Base-by-base conservation (phyloP, 1,140 invertebrate genomes). In the Lasaia peninsularis region DNA sequence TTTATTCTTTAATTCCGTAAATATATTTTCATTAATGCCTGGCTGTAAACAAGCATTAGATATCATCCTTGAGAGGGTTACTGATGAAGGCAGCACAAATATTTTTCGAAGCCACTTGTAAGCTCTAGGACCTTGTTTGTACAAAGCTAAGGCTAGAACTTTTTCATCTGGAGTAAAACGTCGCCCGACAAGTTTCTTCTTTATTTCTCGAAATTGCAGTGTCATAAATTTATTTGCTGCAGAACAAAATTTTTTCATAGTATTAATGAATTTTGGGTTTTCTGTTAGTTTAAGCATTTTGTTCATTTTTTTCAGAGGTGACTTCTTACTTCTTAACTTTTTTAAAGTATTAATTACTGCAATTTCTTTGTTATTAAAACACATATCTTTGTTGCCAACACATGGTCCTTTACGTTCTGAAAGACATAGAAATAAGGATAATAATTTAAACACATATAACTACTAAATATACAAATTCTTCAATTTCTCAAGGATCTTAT, bases 121-220 rank as follows among this genome's bases (percentile, higher is more conserved):
- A 8, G 52, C 31, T 54, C 49, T 53, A 10, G 60, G 64, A 5
- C 64, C 40, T 20, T 55, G 57, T 14, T 66, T 66, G 31, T 57
- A 60, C 2, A 62, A 14, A 32, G 37, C 9, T 33, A 62, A 49
- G 8, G 53, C 56, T 20, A 66, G 49, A 14, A 62, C 31, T 53
- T 66, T 62, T 34, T 66, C 64, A 10, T 52, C 40, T 6, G 44
- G 21, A 10, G 48, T 60, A 55, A 63, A 67, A 54, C 65, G 18
- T 9, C 60, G 21, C 9, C 60, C 60, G 12, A 57, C 44, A 54
- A 54, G 56, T 54, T 49, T 33, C 18, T 66, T 66, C n/a, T 48
- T 33, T 32, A 48, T 50, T 34, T 63, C 61, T 31, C 61, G 24
- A 56, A 58, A 63, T 28, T 63, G 61, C 14, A 63, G 7, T 5